Evolutionary conservation across 1,140 invertebrate species (phyloP), one percentile per base, ranked within the genome.

Genomic region (Homarus americanus): DNA sequence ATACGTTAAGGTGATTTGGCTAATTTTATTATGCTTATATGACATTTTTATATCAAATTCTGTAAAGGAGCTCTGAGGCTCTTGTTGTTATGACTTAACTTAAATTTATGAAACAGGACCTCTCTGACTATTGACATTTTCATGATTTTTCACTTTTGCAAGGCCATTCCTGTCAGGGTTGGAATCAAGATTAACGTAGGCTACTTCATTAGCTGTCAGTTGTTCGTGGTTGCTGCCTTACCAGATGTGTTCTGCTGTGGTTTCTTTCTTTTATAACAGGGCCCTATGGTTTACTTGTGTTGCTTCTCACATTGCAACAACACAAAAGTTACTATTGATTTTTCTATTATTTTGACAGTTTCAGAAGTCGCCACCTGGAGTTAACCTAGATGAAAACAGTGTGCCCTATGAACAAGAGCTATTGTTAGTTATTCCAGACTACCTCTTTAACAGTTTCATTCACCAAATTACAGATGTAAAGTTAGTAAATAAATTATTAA

Each of bases 1-100:
- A 69, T 2, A 69, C 32, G n/a, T 32, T 69, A 32, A 66, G 32
- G 53, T 69, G 9, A 69, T 69, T 28, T 69, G 63, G 17, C 5
- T 69, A 69, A 69, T 32, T 69, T 28, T 69, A 69, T 69, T 69
- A 69, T 69, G 32, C n/a, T 69, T 69, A 9, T 69, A 32, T 69
- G 32, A 69, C 17, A 32, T 28, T 69, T 69, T 69, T 69, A 69
- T 69, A 69, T 28, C 63, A 69, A 69, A 32, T 17, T 69, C 63
- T 69, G 63, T 69, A 69, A 69, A 32, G 28, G 63, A 69, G 63
- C 63, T 69, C 7, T 20, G 17, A 58, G 53, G 53, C 53, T 58
- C 53, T 24, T 58, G 53, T 58, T 58, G 53, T 58, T 58, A 58
- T 24, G 4, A 58, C 24, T n/a, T 58, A 58, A 58, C 24, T 0